A percentile compares a stretch with the other conserved stretches of the same genome.
These are phyloP conservation scores for Cydia pomonella DNA, from an alignment of 1,140 invertebrate species.

Conservation along the genomic window DNA sequence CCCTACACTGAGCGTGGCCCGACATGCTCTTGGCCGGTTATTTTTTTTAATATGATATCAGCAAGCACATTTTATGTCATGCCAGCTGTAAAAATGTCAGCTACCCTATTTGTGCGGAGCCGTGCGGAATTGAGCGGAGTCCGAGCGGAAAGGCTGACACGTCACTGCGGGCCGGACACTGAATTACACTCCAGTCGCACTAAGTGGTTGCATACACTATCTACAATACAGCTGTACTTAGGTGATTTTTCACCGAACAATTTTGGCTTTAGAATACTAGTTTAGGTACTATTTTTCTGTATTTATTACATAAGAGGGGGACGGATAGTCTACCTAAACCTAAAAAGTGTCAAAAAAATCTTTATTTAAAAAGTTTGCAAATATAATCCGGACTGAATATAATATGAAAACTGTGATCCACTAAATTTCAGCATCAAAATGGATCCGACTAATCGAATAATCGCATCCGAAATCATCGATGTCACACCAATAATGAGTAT, in stretches of 20 bases:
- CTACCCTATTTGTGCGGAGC: neutral
- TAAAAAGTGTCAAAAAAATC: too few species aligned
- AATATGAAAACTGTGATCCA: too few species aligned
- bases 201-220: neutral
- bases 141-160: conserved; percentile 28
- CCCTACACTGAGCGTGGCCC: too few species aligned
- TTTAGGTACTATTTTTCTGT: too few species aligned
- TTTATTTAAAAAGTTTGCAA: too few species aligned
- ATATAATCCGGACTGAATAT: too few species aligned
- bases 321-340: too few species aligned
- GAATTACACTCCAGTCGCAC: conserved; percentile 1
- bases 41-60: neutral
- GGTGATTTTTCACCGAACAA: neutral
- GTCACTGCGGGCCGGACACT: conserved; percentile 4
- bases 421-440: neutral
- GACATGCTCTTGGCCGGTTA: too few species aligned
- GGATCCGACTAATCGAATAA: neutral
- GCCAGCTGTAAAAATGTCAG: neutral
- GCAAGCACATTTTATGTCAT: neutral
- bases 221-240: neutral
- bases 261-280: too few species aligned
- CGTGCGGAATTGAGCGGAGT: conserved; percentile 11
- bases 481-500: conserved; percentile 10
- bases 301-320: too few species aligned
- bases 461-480: conserved; percentile 1